phyloP scores from a whole-genome alignment of 2,113 vertebrate genomes.

The Fregetta grallaria region DNA sequence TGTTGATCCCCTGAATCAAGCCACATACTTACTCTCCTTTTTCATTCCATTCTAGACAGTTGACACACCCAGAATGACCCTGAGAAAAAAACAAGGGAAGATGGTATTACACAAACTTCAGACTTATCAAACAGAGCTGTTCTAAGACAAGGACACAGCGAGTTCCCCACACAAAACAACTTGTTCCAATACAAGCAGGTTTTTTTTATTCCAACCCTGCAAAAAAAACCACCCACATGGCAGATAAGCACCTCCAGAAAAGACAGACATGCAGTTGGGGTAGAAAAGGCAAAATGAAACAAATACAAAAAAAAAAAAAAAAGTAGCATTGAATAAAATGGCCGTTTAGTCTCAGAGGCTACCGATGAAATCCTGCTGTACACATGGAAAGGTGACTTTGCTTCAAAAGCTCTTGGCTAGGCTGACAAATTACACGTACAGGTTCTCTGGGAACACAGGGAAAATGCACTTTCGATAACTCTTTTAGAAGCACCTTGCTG shows the following conservation, averaged over 20 bases:
- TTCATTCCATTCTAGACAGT: conserved; percentile 99
- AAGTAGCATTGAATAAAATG: neutral
- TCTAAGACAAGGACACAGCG: neutral
- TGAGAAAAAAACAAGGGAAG: conserved; percentile 45
- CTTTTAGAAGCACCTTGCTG: conserved; percentile 47
- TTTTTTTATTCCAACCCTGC: neutral
- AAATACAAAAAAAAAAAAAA: neutral
- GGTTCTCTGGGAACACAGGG: neutral
- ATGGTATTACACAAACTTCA: neutral
- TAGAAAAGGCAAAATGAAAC: neutral
- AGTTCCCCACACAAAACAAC: neutral
- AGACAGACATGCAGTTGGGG: neutral
- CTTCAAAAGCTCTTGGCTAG: conserved; percentile 27
- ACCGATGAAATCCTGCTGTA: neutral
- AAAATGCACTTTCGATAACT: conserved; percentile 28
- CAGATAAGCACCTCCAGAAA: conserved; percentile 16
- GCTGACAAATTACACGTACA: conserved; percentile 30
- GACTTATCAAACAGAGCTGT: neutral
- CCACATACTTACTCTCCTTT: conserved; percentile 91
- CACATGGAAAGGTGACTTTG: neutral
- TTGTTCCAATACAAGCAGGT: neutral
- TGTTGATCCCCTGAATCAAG: neutral
- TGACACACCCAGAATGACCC: conserved; percentile 98
- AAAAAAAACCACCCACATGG: neutral
- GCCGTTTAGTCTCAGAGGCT: conserved; percentile 13